Evolutionary conservation across 2,888 invertebrate species (phyloP).

Genomic region (Parthenolecanium corni): DNA sequence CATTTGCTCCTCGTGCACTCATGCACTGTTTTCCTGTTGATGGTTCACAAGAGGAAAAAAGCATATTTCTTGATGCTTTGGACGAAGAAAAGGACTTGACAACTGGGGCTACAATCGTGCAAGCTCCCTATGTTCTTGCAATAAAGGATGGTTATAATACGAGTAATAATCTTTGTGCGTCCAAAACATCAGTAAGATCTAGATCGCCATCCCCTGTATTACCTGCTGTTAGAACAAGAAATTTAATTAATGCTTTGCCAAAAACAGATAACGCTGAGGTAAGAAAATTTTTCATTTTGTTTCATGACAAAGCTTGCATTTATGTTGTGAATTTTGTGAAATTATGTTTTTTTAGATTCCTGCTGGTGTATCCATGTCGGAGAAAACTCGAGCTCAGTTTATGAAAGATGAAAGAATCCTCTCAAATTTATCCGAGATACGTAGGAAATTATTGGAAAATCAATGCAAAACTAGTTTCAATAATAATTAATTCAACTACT

Average conservation of each 20-base stretch:
- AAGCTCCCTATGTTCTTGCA: slow-evolving; percentile 19
- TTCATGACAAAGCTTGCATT: no score
- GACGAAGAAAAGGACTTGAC: not conserved
- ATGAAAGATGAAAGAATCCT: not conserved
- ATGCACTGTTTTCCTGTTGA: not conserved
- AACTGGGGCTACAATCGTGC: slow-evolving; percentile 1
- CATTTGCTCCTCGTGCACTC: slow-evolving; percentile 12
- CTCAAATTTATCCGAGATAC: slow-evolving; percentile 16
- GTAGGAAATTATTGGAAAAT: slow-evolving; percentile 2
- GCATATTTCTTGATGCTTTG: not conserved
- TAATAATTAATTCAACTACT: not conserved
- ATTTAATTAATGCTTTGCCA: not conserved
- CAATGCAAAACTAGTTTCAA: not conserved
- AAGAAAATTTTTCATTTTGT: not conserved
- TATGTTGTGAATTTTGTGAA: not conserved
- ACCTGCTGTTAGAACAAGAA: not conserved
- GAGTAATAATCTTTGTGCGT: not conserved
- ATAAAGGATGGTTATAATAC: not conserved
- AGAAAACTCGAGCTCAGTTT: not conserved
- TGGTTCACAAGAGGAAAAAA: not conserved
- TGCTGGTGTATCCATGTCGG: slow-evolving; percentile 14
- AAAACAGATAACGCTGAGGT: not conserved
- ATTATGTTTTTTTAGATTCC: slow-evolving; percentile 6
- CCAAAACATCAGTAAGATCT: not conserved
- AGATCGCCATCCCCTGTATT: slow-evolving; percentile 6